These are phyloP conservation scores for Nomada ferruginata DNA, from an alignment of 2,888 invertebrate species.

Conservation along the genomic window DNA sequence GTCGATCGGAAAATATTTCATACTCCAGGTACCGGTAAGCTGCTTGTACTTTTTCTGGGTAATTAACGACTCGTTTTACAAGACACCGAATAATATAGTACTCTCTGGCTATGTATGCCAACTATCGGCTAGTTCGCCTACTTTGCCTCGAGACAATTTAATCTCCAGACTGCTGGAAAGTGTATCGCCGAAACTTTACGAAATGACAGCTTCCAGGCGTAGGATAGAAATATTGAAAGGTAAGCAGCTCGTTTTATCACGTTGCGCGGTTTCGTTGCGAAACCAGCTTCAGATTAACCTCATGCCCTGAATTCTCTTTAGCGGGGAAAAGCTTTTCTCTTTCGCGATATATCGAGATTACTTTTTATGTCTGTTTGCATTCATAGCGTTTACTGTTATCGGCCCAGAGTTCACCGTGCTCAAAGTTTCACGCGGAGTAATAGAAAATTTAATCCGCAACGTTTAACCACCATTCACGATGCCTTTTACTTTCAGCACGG, in stretches of 20 bases:
- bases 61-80: constrained; percentile 14
- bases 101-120: background rate
- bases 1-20: constrained; percentile 34
- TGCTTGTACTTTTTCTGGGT: background rate
- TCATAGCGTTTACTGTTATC: no score
- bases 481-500: constrained; percentile 3
- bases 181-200: background rate
- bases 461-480: background rate
- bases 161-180: background rate
- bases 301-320: background rate
- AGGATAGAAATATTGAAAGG: no score
- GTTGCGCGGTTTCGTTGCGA: no score
- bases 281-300: background rate
- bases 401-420: no score
- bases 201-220: background rate
- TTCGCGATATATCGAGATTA: no score
- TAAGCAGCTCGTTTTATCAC: no score
- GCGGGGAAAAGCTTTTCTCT: background rate
- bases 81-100: background rate
- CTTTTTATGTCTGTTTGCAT: no score
- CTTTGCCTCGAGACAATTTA: background rate
- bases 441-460: background rate
- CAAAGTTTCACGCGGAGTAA: background rate
- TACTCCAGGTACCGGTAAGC: constrained; percentile 3
- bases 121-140: background rate